Evolutionary conservation across 2,797 vertebrate genomes (phyloP).

Genomic region (Dendrocincla fuliginosa): DNA sequence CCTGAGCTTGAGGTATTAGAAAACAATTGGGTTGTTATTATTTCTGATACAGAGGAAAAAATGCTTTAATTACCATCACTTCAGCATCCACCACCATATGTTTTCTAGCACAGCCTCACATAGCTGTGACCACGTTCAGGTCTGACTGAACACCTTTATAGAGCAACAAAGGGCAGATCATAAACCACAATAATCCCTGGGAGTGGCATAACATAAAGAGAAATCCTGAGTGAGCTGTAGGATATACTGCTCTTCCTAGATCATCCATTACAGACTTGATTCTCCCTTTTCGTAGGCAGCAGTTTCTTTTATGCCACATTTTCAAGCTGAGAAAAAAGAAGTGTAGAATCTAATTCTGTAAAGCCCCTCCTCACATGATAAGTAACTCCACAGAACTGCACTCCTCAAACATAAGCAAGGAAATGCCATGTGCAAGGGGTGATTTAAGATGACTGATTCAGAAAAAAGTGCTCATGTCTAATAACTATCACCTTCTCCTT

Average conservation of each 20-base stretch:
- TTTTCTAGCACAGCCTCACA: not conserved
- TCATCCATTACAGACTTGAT: not conserved
- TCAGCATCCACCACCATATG: not conserved
- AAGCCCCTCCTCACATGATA: not conserved
- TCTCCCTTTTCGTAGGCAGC: not conserved
- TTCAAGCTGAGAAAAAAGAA: not conserved
- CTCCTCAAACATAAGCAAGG: not conserved
- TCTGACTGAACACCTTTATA: not conserved
- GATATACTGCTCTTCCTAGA: not conserved
- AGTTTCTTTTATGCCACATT: not conserved
- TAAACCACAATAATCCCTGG: not conserved
- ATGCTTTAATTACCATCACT: not conserved
- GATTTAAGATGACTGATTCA: conserved; percentile 8
- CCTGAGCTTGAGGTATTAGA: not conserved
- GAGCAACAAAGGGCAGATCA: not conserved
- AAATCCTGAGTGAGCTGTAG: not conserved
- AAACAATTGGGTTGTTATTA: not conserved
- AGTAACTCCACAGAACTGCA: not conserved
- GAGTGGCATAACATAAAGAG: not conserved
- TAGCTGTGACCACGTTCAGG: not conserved
- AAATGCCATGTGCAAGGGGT: not conserved
- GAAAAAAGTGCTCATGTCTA: not conserved
- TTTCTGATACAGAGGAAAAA: not conserved
- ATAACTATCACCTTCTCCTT: conserved; percentile 5
- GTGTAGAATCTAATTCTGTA: not conserved